Percentiles rank a stretch among this genome's conserved stretches.
Conservation (phyloP, 1,140 invertebrate genomes). For the Drosophila paulistorum region DNA sequence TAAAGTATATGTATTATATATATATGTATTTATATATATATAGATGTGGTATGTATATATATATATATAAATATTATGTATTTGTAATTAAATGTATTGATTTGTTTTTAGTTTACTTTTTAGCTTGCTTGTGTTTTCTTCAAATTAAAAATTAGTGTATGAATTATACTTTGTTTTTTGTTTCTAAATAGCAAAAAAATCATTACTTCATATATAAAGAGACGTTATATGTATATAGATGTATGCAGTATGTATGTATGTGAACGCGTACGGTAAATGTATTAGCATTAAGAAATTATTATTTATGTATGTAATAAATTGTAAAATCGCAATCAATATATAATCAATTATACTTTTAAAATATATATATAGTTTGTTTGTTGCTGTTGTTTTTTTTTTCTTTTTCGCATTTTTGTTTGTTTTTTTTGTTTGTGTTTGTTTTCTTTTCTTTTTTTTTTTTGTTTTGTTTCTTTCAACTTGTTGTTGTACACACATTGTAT, state of each 20-base stretch:
- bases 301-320: slow-evolving; percentile 71
- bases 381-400: slow-evolving; percentile 26
- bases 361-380: slow-evolving; percentile 23
- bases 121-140: slow-evolving; percentile 2
- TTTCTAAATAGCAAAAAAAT: slow-evolving; percentile 69
- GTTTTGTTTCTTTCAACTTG: slow-evolving; percentile 41
- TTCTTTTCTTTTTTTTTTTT: neutral
- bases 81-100: slow-evolving; percentile 63
- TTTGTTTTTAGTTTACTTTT: slow-evolving; percentile 11
- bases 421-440: neutral
- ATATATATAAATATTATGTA: slow-evolving; percentile 32
- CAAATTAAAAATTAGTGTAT: slow-evolving; percentile 79
- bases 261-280: slow-evolving; percentile 52
- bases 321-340: slow-evolving; percentile 76
- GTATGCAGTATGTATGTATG: slow-evolving; percentile 70
- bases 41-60: slow-evolving; percentile 31
- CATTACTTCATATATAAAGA: slow-evolving; percentile 64
- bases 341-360: slow-evolving; percentile 71
- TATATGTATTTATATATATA: slow-evolving; percentile 51
- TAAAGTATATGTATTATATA: slow-evolving; percentile 70
- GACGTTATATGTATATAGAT: slow-evolving; percentile 33
- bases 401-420: neutral
- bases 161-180: slow-evolving; percentile 26
- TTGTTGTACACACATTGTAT: slow-evolving; percentile 57
- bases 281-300: slow-evolving; percentile 56